phyloP scores from a whole-genome alignment of 2,888 invertebrate genomes.

The Galerucella calmariensis region DNA sequence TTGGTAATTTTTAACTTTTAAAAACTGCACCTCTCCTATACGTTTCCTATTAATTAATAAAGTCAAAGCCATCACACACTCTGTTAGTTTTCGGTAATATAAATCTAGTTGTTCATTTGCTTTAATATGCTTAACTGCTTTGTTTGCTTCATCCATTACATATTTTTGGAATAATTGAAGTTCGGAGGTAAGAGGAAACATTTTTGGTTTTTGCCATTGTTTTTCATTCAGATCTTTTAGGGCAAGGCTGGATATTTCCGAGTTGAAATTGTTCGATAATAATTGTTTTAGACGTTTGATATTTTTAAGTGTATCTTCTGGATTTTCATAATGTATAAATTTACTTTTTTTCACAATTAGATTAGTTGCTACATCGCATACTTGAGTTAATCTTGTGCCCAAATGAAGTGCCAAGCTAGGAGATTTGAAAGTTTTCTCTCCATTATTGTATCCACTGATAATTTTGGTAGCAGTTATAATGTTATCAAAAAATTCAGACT shows the following conservation, averaged over 20 bases:
- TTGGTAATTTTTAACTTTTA: constrained; percentile 20
- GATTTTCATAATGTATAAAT: constrained; percentile 32
- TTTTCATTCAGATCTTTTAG: constrained; percentile 23
- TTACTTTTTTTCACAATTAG: constrained; percentile 34
- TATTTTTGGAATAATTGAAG: constrained; percentile 22
- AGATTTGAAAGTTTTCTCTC: constrained; percentile 25
- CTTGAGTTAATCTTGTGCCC: constrained; percentile 33
- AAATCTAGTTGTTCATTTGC: too few species aligned
- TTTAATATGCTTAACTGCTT: constrained; percentile 13
- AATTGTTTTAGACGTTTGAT: constrained; percentile 32
- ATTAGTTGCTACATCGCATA: constrained; percentile 39
- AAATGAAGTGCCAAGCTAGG: too few species aligned
- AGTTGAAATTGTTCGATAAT: constrained; percentile 27
- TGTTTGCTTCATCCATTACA: constrained; percentile 24
- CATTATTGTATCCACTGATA: constrained; percentile 35
- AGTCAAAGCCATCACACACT: constrained; percentile 37
- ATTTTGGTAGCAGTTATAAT: constrained; percentile 41
- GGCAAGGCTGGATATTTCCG: constrained; percentile 24
- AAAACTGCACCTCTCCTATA: constrained; percentile 38
- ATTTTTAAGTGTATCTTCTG: constrained; percentile 29
- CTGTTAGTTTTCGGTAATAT: constrained; percentile 31
- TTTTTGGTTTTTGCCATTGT: constrained; percentile 4
- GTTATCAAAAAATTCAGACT: constrained; percentile 42
- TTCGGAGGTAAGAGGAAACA: constrained; percentile 13
- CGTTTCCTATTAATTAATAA: constrained; percentile 40